Base-by-base conservation (phyloP, 23 tunicate genomes). In the Styela plicata region DNA sequence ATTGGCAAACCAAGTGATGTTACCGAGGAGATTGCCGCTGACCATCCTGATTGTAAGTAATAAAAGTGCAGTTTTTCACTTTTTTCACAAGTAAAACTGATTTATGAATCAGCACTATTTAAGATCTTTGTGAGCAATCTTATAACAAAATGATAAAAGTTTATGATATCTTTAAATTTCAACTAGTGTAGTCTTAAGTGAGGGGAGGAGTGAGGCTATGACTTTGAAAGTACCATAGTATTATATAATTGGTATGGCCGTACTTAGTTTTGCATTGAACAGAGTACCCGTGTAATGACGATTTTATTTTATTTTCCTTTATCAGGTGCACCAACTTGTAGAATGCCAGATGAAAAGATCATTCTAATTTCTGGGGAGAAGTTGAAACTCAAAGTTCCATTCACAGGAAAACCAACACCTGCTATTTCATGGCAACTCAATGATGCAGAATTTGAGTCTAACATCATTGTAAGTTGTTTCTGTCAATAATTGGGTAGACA, bases 361-460 rank as follows among this genome's bases (percentile, higher is more conserved):
- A 82, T 53, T 35, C 61, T 82, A 24, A 82, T 31, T 34, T 83
- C 81, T 44, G 85, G 85, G 24, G 62, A 82, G 28, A 71, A 52
- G 61, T 73, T 82, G 64, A 24, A 65, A 23, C 36, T 82, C 19
- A 1, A 33, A 22, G 80, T 70, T 36, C 65, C 78, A 1, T 82
- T 82, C 27, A 37, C 78, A 24, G 85, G 85, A 23, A 82, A 73
- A 69, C 85, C 85, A 69, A 71, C 27, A 25, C 85, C 85, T 0
- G 85, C 74, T 24, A 73, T 82, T 1, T 44, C 79, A 30, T 82
- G 85, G 85, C 74, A 82, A 31, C 28, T 2, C 0, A 24, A 34
- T 26, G 85, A 82, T 18, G 44, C 33, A 70, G 85, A 74, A 21
- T 24, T 68, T 44, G 63, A 24, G 22, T 69, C 71, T 67, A 29